Conservation (phyloP, 2,797 vertebrate species). For the Anguilla marmorata region DNA sequence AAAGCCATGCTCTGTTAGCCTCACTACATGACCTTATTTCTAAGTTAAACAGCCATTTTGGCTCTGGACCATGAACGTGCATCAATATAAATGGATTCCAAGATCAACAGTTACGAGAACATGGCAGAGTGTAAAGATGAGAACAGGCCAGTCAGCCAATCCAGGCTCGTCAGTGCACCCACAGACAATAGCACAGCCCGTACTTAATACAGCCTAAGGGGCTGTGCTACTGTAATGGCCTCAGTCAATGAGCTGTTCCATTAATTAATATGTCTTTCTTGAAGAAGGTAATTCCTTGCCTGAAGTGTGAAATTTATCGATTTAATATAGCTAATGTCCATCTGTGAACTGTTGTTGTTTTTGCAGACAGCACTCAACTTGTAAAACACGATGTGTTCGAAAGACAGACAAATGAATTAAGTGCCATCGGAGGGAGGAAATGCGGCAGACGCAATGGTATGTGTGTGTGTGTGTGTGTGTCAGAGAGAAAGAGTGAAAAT, state of each 20-base stretch:
- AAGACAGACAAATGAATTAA: not conserved
- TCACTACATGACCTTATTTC: not conserved
- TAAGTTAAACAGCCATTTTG: not conserved
- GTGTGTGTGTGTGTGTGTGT: too few species aligned
- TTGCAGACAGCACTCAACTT: not conserved
- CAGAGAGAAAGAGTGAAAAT: too few species aligned
- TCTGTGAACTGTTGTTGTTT: not conserved
- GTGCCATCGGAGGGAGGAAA: not conserved
- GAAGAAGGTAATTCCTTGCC: not conserved
- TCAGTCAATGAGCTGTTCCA: not conserved
- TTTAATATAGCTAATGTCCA: not conserved
- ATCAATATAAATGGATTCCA: not conserved
- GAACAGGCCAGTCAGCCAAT: not conserved
- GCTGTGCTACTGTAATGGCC: not conserved
- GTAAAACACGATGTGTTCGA: not conserved
- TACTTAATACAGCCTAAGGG: not conserved
- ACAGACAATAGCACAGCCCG: not conserved
- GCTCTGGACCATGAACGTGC: not conserved
- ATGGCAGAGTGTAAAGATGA: not conserved
- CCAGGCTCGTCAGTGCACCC: not conserved
- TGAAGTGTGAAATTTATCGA: not conserved
- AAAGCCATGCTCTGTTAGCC: not conserved
- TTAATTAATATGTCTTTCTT: not conserved
- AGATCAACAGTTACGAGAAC: not conserved
- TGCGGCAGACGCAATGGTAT: not conserved